Conservation (phyloP, 2,113 vertebrate genomes). For the Sclerurus mexicanus region DNA sequence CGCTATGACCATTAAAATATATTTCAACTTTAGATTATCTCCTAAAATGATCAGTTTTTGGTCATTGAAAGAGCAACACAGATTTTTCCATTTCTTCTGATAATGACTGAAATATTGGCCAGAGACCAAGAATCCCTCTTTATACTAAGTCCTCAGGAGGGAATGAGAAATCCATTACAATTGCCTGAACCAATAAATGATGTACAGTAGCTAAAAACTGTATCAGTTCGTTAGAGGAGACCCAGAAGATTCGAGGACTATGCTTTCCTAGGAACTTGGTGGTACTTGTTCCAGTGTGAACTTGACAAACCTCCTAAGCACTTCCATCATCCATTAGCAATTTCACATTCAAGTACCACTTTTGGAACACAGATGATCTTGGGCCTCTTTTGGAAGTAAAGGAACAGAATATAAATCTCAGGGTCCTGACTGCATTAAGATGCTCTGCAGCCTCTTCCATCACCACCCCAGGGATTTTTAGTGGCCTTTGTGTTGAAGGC, state of each 20-base stretch:
- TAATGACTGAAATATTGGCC: background rate
- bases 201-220: background rate
- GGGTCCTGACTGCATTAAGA: background rate
- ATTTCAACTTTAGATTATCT: background rate
- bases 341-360: background rate
- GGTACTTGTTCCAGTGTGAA: fast-evolving
- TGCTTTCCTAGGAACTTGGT: background rate
- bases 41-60: background rate
- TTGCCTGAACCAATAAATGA: background rate
- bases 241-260: background rate
- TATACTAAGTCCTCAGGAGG: background rate
- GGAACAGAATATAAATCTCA: background rate
- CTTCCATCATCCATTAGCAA: background rate
- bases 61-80: background rate
- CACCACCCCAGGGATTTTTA: background rate
- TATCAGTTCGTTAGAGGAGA: background rate
- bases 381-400: background rate
- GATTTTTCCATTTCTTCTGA: background rate
- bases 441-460: background rate
- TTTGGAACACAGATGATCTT: background rate
- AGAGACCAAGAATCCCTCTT: background rate
- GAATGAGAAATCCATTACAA: background rate
- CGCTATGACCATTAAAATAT: background rate
- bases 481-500: background rate
- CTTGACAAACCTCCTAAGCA: background rate